A percentile compares a stretch with the other conserved stretches of the same genome.
Evolutionary conservation across 2,888 invertebrate species (phyloP).

Genomic region (Netelia virgata): DNA sequence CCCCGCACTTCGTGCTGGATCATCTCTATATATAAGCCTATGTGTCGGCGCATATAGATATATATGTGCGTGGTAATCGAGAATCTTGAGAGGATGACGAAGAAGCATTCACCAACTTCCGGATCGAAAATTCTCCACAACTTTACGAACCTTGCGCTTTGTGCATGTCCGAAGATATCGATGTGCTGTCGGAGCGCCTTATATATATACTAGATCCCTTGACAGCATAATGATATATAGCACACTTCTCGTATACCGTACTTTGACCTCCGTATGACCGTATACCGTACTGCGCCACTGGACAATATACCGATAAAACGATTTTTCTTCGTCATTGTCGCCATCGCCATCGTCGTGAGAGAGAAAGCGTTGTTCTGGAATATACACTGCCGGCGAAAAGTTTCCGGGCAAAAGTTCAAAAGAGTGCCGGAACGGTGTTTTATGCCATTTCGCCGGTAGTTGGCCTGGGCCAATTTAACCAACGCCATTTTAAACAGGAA

Average conservation of each 20-base stretch:
- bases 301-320: slow-evolving; percentile 47
- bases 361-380: slow-evolving; percentile 13
- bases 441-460: too few species aligned
- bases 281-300: slow-evolving; percentile 19
- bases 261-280: too few species aligned
- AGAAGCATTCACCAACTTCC: slow-evolving; percentile 59
- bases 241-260: neutral
- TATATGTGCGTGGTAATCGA: slow-evolving; percentile 2
- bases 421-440: too few species aligned
- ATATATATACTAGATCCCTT: neutral
- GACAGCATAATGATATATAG: too few species aligned
- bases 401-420: too few species aligned
- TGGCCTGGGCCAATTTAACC: too few species aligned
- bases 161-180: slow-evolving; percentile 57
- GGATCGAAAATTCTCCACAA: slow-evolving; percentile 55
- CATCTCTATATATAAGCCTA: slow-evolving; percentile 28
- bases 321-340: slow-evolving; percentile 52
- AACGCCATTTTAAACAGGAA: too few species aligned
- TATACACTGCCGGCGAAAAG: too few species aligned
- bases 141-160: slow-evolving; percentile 22
- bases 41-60: neutral
- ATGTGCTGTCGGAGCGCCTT: slow-evolving; percentile 26
- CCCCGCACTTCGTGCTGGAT: slow-evolving; percentile 22
- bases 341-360: slow-evolving; percentile 1
- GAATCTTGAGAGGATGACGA: slow-evolving; percentile 32